Conservation (phyloP, 1,140 invertebrate species). For the Drosophila lowei region DNA sequence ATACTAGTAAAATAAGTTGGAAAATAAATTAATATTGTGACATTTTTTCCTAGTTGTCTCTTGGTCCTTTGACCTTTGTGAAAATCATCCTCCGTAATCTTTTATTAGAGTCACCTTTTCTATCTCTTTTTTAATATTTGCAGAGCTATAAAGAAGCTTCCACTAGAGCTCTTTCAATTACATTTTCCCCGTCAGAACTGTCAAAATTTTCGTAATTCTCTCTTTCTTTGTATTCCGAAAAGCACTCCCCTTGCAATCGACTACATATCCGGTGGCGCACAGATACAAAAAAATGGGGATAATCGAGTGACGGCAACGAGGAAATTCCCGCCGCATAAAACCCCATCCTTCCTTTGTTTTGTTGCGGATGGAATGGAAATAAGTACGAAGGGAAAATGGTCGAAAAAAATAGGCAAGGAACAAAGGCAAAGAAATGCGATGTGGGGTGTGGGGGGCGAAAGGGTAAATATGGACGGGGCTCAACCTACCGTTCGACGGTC, state of each 20-base stretch:
- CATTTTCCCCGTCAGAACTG: slow-evolving; percentile 10
- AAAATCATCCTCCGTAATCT: too few relatives aligned
- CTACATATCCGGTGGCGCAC: slow-evolving; percentile 28
- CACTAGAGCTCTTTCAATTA: background rate
- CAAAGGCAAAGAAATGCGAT: slow-evolving; percentile 55
- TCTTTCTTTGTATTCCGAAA: slow-evolving; percentile 13
- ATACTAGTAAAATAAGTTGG: too few relatives aligned
- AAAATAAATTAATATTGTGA: too few relatives aligned
- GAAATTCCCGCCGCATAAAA: background rate
- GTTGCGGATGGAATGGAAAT: slow-evolving; percentile 42
- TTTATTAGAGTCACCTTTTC: too few relatives aligned
- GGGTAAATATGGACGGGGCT: slow-evolving; percentile 45
- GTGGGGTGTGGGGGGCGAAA: slow-evolving; percentile 3
- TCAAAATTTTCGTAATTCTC: slow-evolving; percentile 21
- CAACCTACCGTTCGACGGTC: slow-evolving; percentile 85
- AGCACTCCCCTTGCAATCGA: slow-evolving; percentile 20
- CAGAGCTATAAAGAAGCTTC: background rate
- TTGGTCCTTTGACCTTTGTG: too few relatives aligned
- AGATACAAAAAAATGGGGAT: slow-evolving; percentile 29
- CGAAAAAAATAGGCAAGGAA: slow-evolving; percentile 45
- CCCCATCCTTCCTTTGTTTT: background rate
- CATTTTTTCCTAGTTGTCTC: too few relatives aligned
- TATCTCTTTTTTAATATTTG: slow-evolving; percentile 1
- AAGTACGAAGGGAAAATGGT: slow-evolving; percentile 34
- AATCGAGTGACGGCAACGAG: slow-evolving; percentile 41